Percentiles rank a stretch among this genome's conserved stretches.
Conservation (phyloP, 2,888 invertebrate species). For the Phania funesta region DNA sequence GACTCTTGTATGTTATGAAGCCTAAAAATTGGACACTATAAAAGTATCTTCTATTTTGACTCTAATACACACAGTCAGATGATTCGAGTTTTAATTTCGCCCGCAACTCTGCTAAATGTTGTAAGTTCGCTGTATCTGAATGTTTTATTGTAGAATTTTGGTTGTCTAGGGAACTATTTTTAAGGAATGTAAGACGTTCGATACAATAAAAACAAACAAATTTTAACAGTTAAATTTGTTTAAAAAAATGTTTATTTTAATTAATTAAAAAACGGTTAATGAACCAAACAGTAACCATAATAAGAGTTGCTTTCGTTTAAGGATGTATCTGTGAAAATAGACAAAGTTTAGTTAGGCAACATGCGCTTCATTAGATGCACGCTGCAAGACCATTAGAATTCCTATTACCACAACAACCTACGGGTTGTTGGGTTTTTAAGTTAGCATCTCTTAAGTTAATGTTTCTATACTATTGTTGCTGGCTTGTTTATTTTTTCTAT, state of each 20-base stretch:
- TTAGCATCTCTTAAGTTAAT: constrained; percentile 26
- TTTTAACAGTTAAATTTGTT: constrained; percentile 14
- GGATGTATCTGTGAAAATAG: constrained; percentile 26
- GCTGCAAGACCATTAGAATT: constrained; percentile 51
- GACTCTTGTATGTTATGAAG: too few relatives aligned
- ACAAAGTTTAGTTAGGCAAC: constrained; percentile 46
- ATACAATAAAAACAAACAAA: too few relatives aligned
- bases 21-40: too few relatives aligned
- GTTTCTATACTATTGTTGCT: constrained; percentile 29
- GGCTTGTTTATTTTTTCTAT: constrained; percentile 18
- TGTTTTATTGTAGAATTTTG: too few relatives aligned
- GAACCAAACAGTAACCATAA: constrained; percentile 9
- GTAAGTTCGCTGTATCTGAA: too few relatives aligned
- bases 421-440: constrained; percentile 12
- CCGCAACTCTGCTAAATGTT: too few relatives aligned
- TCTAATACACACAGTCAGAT: too few relatives aligned
- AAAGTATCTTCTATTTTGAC: too few relatives aligned
- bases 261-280: constrained; percentile 54
- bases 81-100: too few relatives aligned
- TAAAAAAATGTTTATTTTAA: constrained; percentile 21
- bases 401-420: constrained; percentile 18
- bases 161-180: not conserved
- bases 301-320: not conserved
- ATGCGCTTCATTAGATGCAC: constrained; percentile 59
- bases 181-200: too few relatives aligned